Percentiles rank a stretch among this genome's conserved stretches.
Conservation (phyloP, 2,797 vertebrate genomes). For the Pipistrellus pygmaeus region DNA sequence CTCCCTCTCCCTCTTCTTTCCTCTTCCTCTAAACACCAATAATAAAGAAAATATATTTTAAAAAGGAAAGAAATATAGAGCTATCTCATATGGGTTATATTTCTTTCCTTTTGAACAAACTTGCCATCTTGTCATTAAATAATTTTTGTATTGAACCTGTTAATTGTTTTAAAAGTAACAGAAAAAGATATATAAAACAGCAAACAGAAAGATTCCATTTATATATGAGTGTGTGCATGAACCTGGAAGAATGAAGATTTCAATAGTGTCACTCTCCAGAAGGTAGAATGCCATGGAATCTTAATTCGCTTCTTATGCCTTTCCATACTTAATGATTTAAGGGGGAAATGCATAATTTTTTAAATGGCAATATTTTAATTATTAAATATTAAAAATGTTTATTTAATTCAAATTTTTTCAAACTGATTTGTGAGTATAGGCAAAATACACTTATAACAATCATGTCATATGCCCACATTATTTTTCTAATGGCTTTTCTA, state of each 20-base stretch:
- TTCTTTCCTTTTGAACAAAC: conserved; percentile 8
- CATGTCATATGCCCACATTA: not conserved
- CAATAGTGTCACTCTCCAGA: not conserved
- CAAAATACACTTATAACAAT: conserved; percentile 19
- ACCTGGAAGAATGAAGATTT: conserved; percentile 1
- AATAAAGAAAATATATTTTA: no score
- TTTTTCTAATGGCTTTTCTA: conserved; percentile 61
- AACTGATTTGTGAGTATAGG: not conserved
- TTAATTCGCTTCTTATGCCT: not conserved
- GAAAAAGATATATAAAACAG: not conserved
- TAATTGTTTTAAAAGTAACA: conserved; percentile 42
- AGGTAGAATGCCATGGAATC: not conserved
- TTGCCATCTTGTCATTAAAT: not conserved
- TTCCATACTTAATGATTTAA: conserved; percentile 4
- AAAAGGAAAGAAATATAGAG: no score
- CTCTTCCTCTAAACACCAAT: no score
- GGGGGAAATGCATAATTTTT: not conserved
- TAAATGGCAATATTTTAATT: not conserved
- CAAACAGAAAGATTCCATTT: not conserved
- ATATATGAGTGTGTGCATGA: not conserved
- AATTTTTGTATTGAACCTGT: not conserved
- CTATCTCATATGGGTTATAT: no score
- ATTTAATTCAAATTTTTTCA: not conserved
- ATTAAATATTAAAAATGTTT: conserved; percentile 2
- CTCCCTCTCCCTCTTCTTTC: no score